Evolutionary conservation across 2,113 vertebrate species (phyloP).

Genomic region (Plecotus auritus): DNA sequence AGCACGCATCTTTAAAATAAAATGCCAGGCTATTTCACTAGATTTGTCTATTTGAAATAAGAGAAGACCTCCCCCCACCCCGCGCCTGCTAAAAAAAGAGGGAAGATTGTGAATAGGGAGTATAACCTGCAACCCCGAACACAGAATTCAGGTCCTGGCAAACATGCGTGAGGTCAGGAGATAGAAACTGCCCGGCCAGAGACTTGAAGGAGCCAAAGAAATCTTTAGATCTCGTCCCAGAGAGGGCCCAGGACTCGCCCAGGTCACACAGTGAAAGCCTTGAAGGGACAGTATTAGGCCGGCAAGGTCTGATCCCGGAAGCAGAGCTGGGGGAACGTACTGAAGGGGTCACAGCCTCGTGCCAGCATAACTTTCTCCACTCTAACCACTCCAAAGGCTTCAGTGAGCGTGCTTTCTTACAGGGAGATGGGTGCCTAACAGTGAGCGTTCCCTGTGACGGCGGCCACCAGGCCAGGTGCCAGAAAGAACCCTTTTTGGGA

Average conservation of each 20-base stretch:
- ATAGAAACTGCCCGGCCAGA: background rate
- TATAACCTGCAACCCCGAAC: background rate
- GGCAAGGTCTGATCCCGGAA: accelerated
- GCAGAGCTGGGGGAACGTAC: background rate
- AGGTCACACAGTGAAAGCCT: background rate
- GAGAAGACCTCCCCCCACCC: background rate
- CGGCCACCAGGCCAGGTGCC: background rate
- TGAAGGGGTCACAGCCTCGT: background rate
- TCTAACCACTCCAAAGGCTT: accelerated
- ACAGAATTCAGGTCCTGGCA: background rate
- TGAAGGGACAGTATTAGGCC: background rate
- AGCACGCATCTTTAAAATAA: background rate
- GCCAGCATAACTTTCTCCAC: accelerated
- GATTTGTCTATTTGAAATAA: background rate
- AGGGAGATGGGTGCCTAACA: background rate
- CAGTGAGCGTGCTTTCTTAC: accelerated
- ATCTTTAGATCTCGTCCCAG: background rate
- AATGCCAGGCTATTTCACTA: background rate
- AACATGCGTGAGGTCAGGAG: background rate
- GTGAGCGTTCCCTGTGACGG: background rate
- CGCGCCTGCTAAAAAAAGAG: background rate
- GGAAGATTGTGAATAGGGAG: background rate
- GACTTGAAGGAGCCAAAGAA: background rate
- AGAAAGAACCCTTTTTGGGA: background rate
- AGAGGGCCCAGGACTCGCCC: background rate